Percentiles rank a stretch among this genome's conserved stretches.
These are phyloP conservation scores for Acleris literana DNA, from an alignment of 2,888 invertebrate species.

Conservation along the genomic window DNA sequence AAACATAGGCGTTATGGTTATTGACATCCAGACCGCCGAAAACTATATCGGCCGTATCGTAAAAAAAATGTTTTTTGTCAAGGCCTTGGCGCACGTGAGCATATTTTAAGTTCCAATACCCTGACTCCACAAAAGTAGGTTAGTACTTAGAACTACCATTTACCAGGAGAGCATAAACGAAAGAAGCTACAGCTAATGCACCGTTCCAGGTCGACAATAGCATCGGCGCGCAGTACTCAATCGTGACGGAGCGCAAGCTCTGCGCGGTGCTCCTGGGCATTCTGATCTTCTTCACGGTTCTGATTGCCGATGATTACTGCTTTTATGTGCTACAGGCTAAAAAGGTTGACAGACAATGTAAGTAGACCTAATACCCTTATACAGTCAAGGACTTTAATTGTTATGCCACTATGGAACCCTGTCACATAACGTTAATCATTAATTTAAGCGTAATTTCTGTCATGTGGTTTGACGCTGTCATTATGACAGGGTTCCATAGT, in stretches of 20 bases:
- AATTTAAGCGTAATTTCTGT: no score
- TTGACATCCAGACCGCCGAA: no score
- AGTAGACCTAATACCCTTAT: constrained; percentile 42
- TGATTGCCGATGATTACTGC: constrained; percentile 73
- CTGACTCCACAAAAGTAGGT: background rate
- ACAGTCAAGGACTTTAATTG: no score
- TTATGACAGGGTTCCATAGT: no score
- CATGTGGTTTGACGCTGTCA: no score
- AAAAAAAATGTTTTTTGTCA: no score
- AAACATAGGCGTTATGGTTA: no score
- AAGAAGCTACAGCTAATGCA: background rate
- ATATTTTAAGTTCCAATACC: background rate
- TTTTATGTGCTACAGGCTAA: constrained; percentile 72
- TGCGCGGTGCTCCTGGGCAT: constrained; percentile 67
- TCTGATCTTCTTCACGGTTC: constrained; percentile 70
- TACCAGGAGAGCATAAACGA: background rate
- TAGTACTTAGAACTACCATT: no score
- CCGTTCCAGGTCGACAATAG: constrained; percentile 68
- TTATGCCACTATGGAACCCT: no score
- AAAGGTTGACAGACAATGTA: constrained; percentile 68
- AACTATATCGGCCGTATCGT: no score
- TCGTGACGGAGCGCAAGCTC: constrained; percentile 67
- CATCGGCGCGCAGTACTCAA: constrained; percentile 70
- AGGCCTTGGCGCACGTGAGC: no score
- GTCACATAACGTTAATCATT: no score